Base-by-base conservation (phyloP, 2,888 invertebrate genomes). In the Lycia hirtaria region DNA sequence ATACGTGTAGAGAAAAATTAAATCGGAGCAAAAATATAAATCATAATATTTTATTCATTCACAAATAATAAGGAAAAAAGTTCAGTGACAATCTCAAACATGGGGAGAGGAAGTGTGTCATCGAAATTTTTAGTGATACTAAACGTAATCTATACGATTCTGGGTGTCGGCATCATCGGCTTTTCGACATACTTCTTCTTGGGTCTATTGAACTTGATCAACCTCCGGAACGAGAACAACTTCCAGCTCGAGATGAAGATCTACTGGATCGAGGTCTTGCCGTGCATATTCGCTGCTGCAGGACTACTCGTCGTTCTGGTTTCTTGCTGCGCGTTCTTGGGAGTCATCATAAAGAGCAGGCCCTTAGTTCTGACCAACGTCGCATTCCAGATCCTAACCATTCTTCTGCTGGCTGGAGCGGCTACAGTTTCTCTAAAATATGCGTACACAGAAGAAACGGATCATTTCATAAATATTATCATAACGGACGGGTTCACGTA, bases 101-200 rank as follows among this genome's bases (percentile, higher is more conserved):
- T 47, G 47, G 47, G 47, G 0, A 35, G 17, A 47, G 47, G 47
- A 15, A 35, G 24, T 35, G 47, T 47, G 2, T 35, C 47, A 3
- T 47, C 47, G 1, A 47, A 47, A 10, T 47, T 35, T 10, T 12
- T 47, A 15, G 15, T 47, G 24, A 26, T 47, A 15, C n/a, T 47
- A 0, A 47, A 47, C 15, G 9, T 35, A 2, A 15, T 47, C 9
- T 47, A 47, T 7, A 14, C 35, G 3, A 15, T 47, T 7, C 4
- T 47, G 22, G 47, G 47, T 1, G 17, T 15, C 0, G 24, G 15
- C 7, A n/a, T 35, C 10, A 9, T 47, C 7, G 47, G 35, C 9
- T 4, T 37, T 0, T 35, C 35, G 5, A 33, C 26, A 5, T 35
- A n/a, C 7, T 47, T 35, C 35, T 26, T 10, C 17, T 3, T 47